These are phyloP conservation scores for Platycheirus albimanus DNA, from an alignment of 2,888 invertebrate genomes.

Conservation along the genomic window DNA sequence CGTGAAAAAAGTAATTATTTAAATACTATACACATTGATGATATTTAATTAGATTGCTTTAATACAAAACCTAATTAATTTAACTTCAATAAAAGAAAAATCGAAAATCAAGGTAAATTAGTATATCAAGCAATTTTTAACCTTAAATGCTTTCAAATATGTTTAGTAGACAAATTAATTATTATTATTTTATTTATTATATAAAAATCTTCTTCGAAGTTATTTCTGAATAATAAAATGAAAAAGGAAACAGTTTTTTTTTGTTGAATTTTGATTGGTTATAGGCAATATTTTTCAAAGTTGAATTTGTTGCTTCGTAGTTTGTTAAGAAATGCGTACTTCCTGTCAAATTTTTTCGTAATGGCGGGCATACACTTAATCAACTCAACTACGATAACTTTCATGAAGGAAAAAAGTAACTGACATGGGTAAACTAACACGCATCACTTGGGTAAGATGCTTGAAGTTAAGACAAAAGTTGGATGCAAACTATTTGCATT, in stretches of 20 bases:
- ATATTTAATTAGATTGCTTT: constrained; percentile 35
- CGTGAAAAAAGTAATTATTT: constrained; percentile 35
- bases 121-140: constrained; percentile 11
- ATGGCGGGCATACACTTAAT: too few relatives aligned
- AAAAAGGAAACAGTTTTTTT: constrained; percentile 22
- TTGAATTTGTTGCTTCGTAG: too few relatives aligned
- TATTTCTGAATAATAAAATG: constrained; percentile 60
- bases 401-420: too few relatives aligned
- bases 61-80: constrained; percentile 18
- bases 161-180: constrained; percentile 39
- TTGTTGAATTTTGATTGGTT: not conserved
- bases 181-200: constrained; percentile 61
- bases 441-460: too few relatives aligned
- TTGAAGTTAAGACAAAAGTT: too few relatives aligned
- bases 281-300: too few relatives aligned
- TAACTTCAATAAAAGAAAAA: too few relatives aligned
- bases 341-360: too few relatives aligned
- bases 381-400: too few relatives aligned
- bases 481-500: too few relatives aligned
- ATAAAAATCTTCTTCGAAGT: constrained; percentile 63
- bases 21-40: constrained; percentile 37
- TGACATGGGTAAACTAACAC: too few relatives aligned
- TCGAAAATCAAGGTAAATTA: constrained; percentile 35
- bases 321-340: too few relatives aligned
- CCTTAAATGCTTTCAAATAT: constrained; percentile 29